Conservation (phyloP, 2,113 vertebrate species). For the Lepus europaeus region DNA sequence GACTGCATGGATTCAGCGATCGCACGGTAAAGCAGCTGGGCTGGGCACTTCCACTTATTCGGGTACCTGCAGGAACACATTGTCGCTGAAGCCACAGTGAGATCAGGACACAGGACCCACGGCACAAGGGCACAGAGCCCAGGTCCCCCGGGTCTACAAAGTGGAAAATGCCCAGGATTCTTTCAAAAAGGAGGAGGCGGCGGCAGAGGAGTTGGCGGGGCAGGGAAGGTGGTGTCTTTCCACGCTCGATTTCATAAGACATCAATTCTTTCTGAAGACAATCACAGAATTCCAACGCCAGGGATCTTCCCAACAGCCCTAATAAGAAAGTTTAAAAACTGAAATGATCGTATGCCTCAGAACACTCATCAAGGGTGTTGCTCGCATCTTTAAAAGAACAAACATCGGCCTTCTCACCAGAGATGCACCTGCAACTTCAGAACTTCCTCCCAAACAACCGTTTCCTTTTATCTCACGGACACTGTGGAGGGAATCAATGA, state of each 20-base stretch:
- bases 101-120: not conserved
- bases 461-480: constrained; percentile 15
- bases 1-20: not conserved
- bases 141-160: not conserved
- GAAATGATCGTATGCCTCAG: not conserved
- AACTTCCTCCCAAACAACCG: constrained; percentile 21
- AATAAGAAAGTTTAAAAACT: constrained; percentile 24
- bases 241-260: constrained; percentile 4
- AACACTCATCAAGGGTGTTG: not conserved
- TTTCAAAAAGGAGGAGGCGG: not conserved
- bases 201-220: not conserved
- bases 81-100: not conserved
- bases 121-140: not conserved
- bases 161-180: not conserved
- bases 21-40: not conserved
- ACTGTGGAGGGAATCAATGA: not conserved
- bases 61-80: not conserved
- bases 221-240: not conserved
- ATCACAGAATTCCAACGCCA: constrained; percentile 13
- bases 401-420: not conserved
- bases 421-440: not conserved
- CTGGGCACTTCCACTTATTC: not conserved
- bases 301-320: constrained; percentile 51
- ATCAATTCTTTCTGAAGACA: constrained; percentile 36
- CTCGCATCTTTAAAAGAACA: constrained; percentile 53